These are phyloP conservation scores for Paralichthys olivaceus DNA, from an alignment of 2,113 vertebrate species.

Conservation along the genomic window DNA sequence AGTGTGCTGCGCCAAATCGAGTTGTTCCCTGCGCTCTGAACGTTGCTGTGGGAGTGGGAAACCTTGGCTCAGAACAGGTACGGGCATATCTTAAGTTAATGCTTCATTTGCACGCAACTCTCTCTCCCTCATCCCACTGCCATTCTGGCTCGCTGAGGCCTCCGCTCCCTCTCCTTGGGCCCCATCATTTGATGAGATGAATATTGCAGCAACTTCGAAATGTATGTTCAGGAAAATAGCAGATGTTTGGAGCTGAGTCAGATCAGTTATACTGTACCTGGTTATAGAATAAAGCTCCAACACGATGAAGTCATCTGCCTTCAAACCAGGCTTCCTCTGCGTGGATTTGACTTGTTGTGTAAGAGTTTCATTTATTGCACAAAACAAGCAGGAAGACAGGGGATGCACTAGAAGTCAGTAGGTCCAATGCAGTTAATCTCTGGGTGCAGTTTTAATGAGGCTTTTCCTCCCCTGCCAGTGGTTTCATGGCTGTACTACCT, in stretches of 20 bases:
- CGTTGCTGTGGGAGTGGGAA: slow-evolving; percentile 66
- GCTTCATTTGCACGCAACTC: slow-evolving; percentile 78
- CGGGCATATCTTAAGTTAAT: slow-evolving; percentile 75
- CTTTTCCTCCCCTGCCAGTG: slow-evolving; percentile 58
- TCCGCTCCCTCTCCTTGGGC: slow-evolving; percentile 55
- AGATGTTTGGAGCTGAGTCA: slow-evolving; percentile 75
- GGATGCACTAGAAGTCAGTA: slow-evolving; percentile 31
- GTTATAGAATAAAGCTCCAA: slow-evolving; percentile 38
- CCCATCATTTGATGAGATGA: slow-evolving; percentile 67
- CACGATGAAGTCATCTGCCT: slow-evolving; percentile 48
- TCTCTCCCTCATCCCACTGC: slow-evolving; percentile 60
- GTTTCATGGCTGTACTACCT: slow-evolving; percentile 71
- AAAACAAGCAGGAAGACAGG: slow-evolving; percentile 27
- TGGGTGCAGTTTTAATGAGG: slow-evolving; percentile 63
- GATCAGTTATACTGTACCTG: slow-evolving; percentile 65
- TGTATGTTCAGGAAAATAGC: slow-evolving; percentile 74
- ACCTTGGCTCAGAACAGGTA: slow-evolving; percentile 65
- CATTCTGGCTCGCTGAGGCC: slow-evolving; percentile 68
- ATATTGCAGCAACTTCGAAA: slow-evolving; percentile 69
- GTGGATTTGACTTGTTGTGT: slow-evolving; percentile 28
- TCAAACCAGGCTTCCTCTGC: slow-evolving; percentile 17
- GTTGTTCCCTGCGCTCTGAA: slow-evolving; percentile 57
- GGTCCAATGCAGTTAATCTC: slow-evolving; percentile 58
- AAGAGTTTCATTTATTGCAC: slow-evolving; percentile 22
- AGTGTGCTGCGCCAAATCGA: slow-evolving; percentile 53